These are phyloP conservation scores for Gastracanthus pulcherrimus DNA, from an alignment of 2,888 invertebrate genomes.

Conservation along the genomic window DNA sequence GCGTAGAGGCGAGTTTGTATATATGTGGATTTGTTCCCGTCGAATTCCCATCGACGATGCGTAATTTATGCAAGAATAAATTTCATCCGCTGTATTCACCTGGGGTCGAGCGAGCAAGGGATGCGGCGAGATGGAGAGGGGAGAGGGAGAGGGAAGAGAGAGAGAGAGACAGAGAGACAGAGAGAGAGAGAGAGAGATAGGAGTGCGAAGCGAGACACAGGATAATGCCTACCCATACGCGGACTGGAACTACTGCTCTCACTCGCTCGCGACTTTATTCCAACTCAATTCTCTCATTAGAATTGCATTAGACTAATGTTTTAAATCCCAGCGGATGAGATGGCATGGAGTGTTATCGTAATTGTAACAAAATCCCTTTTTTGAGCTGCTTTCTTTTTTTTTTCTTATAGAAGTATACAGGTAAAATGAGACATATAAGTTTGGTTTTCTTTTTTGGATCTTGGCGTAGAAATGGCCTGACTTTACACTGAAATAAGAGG, in stretches of 20 bases:
- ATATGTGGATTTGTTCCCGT: conserved; percentile 37
- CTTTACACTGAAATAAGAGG: no score
- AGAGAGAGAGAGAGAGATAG: conserved; percentile 1
- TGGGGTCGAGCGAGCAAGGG: conserved; percentile 24
- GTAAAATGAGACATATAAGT: no score
- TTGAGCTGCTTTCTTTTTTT: no score
- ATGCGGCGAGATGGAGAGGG: no score
- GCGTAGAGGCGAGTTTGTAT: neutral
- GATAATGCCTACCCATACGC: conserved; percentile 20
- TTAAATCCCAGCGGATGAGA: no score
- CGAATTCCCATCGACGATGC: conserved; percentile 28
- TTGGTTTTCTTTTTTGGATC: no score
- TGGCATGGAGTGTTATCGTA: no score
- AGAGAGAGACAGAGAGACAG: no score
- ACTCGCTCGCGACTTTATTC: conserved; percentile 26
- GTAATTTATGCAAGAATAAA: conserved; percentile 51
- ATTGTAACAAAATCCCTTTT: no score
- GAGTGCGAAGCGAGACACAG: neutral
- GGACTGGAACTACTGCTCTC: conserved; percentile 42
- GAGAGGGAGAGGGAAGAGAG: no score
- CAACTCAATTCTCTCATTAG: conserved; percentile 32
- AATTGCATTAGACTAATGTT: conserved; percentile 38
- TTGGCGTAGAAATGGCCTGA: no score
- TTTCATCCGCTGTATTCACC: conserved; percentile 57
- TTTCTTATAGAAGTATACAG: no score